Evolutionary conservation across 2,888 invertebrate genomes (phyloP).

Genomic region (Agrilus mali): DNA sequence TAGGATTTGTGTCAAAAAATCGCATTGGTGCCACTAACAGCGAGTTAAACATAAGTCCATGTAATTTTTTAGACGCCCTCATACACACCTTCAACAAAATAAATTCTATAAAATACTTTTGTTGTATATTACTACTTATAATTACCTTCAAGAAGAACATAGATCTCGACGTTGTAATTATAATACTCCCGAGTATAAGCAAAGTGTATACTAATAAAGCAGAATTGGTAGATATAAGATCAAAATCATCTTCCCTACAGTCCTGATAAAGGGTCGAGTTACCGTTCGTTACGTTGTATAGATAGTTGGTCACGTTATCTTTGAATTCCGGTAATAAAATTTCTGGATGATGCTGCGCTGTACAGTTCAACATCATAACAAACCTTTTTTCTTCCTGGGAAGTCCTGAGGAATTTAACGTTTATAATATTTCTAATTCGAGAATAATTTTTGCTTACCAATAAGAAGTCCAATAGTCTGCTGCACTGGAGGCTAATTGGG

Average conservation of each 20-base stretch:
- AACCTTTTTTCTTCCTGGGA: too few relatives aligned
- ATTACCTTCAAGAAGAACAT: conserved; percentile 46
- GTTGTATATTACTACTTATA: too few relatives aligned
- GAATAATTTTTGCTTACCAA: conserved; percentile 13
- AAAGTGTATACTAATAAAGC: conserved; percentile 31
- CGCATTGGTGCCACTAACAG: conserved; percentile 65
- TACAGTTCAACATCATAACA: too few relatives aligned
- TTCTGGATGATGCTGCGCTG: too few relatives aligned
- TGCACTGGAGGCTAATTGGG: conserved; percentile 12
- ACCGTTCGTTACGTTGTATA: too few relatives aligned
- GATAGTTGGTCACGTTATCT: too few relatives aligned
- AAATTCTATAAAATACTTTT: too few relatives aligned
- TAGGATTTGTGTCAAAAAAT: conserved; percentile 80
- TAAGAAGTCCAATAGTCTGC: conserved; percentile 16
- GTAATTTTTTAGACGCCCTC: conserved; percentile 62
- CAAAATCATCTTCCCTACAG: not conserved
- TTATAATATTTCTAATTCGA: too few relatives aligned
- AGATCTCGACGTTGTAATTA: conserved; percentile 43
- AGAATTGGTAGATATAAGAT: conserved; percentile 8
- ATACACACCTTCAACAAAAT: conserved; percentile 46
- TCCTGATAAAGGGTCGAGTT: too few relatives aligned
- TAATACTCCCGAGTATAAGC: conserved; percentile 25
- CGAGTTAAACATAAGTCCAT: conserved; percentile 73
- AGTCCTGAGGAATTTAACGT: too few relatives aligned
- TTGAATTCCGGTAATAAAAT: too few relatives aligned